Evolutionary conservation across 1,140 invertebrate species (phyloP), one percentile per base, ranked within the genome.

Genomic region (Drosophila nannoptera): DNA sequence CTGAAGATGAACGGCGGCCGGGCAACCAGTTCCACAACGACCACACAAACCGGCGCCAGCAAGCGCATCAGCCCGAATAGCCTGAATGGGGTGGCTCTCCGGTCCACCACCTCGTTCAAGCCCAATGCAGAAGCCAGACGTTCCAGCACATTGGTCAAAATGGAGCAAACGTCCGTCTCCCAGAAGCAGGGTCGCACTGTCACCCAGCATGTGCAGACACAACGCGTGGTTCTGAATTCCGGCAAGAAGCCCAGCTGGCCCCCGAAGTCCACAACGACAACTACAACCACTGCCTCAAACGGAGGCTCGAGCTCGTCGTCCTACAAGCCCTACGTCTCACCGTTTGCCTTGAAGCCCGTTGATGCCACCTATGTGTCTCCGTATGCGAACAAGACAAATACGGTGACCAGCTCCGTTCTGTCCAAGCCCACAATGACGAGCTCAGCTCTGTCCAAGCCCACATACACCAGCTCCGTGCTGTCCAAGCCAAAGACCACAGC

Each of bases 131-230:
- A 63, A n/a, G 45, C 62, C 1, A 75, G 76, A 11, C 75, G 83
- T 8, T 78, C 78, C 40, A 87, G 73, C 56, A 86, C 86, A 0
- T 4, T 88, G 22, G 53, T 73, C 0, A 72, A 84, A 36, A 76
- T 50, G 11, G 71, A 87, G 16, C 74, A 87, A n/a, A 87, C 83
- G 9, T 78, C 77, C 1, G 62, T 87, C 31, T 74, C 83, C 6
- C 71, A 87, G 42, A 88, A 82, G 36, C 74, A 86, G 45, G 87
- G 87, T 7, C 52, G 68, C n/a, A 86, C 32, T 5, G 65, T 87
- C 4, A 88, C 83, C 0, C 75, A 83, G 46, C 76, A 70, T 11
- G 67, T 83, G 40, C 83, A 88, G 49, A 71, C 78, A 7, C 60
- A 77, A 4, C 69, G 63, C 0, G 69, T 87, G 5, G 78, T 78